phyloP scores from a whole-genome alignment of 2,888 invertebrate species.

The Pterobdella sp. region DNA sequence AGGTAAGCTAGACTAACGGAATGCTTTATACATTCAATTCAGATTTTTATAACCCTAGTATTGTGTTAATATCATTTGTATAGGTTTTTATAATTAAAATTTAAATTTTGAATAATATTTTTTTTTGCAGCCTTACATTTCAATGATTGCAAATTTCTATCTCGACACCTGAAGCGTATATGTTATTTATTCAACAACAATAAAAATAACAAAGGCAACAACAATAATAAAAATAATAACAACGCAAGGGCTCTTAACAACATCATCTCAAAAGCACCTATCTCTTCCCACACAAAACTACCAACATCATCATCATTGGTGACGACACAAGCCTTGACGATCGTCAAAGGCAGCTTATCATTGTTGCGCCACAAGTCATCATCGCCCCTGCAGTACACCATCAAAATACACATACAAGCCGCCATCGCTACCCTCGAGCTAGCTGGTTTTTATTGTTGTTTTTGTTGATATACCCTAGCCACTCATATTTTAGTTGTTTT shows the following conservation, averaged over 20 bases:
- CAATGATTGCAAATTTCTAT: constrained; percentile 18
- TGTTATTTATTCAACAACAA: background rate
- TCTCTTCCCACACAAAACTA: background rate
- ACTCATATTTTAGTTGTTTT: no score
- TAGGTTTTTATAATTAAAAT: no score
- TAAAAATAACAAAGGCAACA: background rate
- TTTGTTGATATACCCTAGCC: no score
- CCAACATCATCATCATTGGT: background rate
- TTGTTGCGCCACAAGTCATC: background rate
- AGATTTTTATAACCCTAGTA: no score
- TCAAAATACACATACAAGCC: background rate
- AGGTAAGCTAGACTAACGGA: no score
- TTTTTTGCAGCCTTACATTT: background rate
- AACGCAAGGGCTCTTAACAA: background rate
- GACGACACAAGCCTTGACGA: background rate
- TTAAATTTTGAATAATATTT: no score
- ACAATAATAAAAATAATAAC: background rate
- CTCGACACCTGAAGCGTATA: constrained; percentile 9
- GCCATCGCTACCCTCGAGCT: no score
- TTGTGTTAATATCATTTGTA: no score
- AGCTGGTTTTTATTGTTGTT: no score
- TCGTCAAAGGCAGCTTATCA: background rate
- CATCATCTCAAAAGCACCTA: background rate
- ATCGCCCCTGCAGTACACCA: background rate
- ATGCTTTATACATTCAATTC: no score